Evolutionary conservation across 2,797 vertebrate species (phyloP).

Genomic region (Taenioides sp.): DNA sequence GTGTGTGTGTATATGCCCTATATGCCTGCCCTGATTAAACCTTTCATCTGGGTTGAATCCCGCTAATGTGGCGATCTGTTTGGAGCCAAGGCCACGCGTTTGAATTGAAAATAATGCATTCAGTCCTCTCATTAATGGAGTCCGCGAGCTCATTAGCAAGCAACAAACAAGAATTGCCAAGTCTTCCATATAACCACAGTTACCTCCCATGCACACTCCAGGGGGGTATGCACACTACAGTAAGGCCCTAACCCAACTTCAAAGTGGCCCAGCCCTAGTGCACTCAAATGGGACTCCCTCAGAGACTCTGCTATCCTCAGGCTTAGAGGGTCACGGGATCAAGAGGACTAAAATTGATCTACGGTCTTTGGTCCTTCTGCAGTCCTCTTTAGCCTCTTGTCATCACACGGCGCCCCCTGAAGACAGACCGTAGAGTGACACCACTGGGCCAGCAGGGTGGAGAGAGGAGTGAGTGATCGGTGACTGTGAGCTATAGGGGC

Average conservation of each 20-base stretch:
- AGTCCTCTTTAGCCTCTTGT: slow-evolving; percentile 68
- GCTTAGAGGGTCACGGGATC: slow-evolving; percentile 69
- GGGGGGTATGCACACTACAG: slow-evolving; percentile 51
- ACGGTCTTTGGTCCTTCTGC: slow-evolving; percentile 61
- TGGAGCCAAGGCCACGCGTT: slow-evolving; percentile 91
- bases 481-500: slow-evolving; percentile 17
- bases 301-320: slow-evolving; percentile 53
- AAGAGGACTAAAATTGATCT: slow-evolving; percentile 77
- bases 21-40: slow-evolving; percentile 97
- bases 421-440: slow-evolving; percentile 32
- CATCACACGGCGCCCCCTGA: slow-evolving; percentile 41
- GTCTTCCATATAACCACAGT: slow-evolving; percentile 85
- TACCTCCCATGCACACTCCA: slow-evolving; percentile 58
- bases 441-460: slow-evolving; percentile 34
- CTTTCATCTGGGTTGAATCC: slow-evolving; percentile 94
- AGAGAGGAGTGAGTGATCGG: slow-evolving; percentile 23
- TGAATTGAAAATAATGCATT: slow-evolving; percentile 99
- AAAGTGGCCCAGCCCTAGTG: slow-evolving; percentile 59
- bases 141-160: slow-evolving; percentile 99
- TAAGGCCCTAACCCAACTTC: slow-evolving; percentile 56
- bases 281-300: slow-evolving; percentile 64
- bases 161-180: slow-evolving; percentile 99
- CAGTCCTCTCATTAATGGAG: slow-evolving; percentile 99
- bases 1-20: slow-evolving; percentile 67
- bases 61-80: slow-evolving; percentile 96